These are phyloP conservation scores for Emesis russula DNA, from an alignment of 2,888 invertebrate genomes.

Conservation along the genomic window DNA sequence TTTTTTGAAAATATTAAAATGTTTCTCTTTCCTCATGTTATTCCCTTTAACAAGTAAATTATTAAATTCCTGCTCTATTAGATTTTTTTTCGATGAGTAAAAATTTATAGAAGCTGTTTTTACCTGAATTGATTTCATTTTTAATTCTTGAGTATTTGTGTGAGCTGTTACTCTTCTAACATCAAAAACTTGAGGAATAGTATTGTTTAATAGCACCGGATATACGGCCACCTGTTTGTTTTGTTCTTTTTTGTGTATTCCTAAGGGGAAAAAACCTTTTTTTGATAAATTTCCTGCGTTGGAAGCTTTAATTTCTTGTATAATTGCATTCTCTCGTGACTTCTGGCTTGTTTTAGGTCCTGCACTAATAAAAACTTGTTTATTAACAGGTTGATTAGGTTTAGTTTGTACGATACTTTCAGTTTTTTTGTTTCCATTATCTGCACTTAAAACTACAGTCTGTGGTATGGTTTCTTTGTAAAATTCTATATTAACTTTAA, in stretches of 20 bases:
- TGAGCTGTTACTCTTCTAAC: slow-evolving; percentile 70
- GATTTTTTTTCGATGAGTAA: too few relatives aligned
- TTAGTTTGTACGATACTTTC: slow-evolving; percentile 29
- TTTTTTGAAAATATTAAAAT: too few relatives aligned
- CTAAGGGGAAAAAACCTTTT: slow-evolving; percentile 90
- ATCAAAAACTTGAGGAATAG: slow-evolving; percentile 64
- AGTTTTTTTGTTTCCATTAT: slow-evolving; percentile 22
- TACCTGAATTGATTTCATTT: too few relatives aligned
- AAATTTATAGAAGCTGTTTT: too few relatives aligned
- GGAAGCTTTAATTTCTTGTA: slow-evolving; percentile 83
- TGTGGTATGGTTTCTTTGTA: slow-evolving; percentile 79
- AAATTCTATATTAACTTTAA: slow-evolving; percentile 82
- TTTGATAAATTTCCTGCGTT: slow-evolving; percentile 86
- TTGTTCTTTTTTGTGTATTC: slow-evolving; percentile 80
- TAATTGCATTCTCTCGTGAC: slow-evolving; percentile 42
- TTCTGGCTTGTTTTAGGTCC: slow-evolving; percentile 35
- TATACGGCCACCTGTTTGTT: slow-evolving; percentile 10
- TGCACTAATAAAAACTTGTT: slow-evolving; percentile 44
- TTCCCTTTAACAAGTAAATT: too few relatives aligned
- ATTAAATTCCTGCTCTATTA: too few relatives aligned
- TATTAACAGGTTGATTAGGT: slow-evolving; percentile 11
- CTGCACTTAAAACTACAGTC: neutral
- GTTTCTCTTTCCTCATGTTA: too few relatives aligned
- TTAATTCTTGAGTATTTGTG: too few relatives aligned
- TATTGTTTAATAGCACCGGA: slow-evolving; percentile 27